Evolutionary conservation across 2,797 vertebrate genomes (phyloP).

Genomic region (Amazona ochrocephala): DNA sequence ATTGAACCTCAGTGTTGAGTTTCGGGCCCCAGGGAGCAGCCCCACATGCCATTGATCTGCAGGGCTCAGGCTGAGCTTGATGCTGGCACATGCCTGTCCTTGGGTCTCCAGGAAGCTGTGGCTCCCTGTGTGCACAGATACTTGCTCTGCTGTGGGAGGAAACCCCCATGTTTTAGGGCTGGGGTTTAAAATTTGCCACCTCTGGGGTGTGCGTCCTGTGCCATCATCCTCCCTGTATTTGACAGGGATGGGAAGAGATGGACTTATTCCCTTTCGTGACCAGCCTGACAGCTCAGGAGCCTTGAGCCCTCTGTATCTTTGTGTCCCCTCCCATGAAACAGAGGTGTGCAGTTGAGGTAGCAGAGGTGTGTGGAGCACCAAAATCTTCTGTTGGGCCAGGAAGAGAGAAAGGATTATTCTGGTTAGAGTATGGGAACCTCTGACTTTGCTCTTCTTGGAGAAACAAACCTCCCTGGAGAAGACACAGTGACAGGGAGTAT

Average conservation of each 20-base stretch:
- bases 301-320: background rate
- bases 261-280: background rate
- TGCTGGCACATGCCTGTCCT: constrained; percentile 26
- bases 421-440: background rate
- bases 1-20: constrained; percentile 85
- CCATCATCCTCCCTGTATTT: background rate
- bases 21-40: constrained; percentile 74
- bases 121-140: background rate
- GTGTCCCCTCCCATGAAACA: background rate
- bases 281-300: background rate
- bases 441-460: background rate
- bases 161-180: background rate
- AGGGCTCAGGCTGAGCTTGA: constrained; percentile 64
- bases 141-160: background rate
- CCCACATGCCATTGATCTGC: constrained; percentile 58
- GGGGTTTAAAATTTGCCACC: background rate
- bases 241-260: background rate
- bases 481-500: background rate
- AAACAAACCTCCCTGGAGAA: background rate
- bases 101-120: background rate
- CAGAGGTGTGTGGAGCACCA: accelerated
- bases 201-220: background rate
- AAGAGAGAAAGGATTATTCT: background rate
- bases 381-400: background rate
- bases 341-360: accelerated